Evolutionary conservation across 2,888 invertebrate species (phyloP), one percentile per base, ranked within the genome.

Genomic region (Gastracanthus pulcherrimus): DNA sequence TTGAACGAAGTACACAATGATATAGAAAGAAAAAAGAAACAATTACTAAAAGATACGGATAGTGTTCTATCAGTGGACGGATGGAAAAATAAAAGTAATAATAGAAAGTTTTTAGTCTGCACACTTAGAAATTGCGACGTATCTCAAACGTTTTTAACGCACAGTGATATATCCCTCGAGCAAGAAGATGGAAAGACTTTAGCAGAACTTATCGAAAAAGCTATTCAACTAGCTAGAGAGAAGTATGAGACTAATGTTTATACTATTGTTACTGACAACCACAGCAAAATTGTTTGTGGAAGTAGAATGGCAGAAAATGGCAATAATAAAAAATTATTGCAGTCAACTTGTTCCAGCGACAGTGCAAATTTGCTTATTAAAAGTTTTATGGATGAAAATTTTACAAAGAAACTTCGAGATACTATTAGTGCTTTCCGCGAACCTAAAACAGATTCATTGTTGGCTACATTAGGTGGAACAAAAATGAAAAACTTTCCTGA

Each of bases 1-100:
- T 34, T 62, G 9, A 9, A 70, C 6, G n/a, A 23, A 45, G 4
- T 67, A 2, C 26, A 66, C 38, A n/a, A 36, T 1, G 34, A 64
- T 29, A 58, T 58, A 1, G 9, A 38, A 11, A 62, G 13, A 34
- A 23, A 66, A 31, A 55, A 36, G 55, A 69, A 60, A 60, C 38
- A 3, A 13, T 5, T 72, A n/a, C 19, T 72, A 3, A 29, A 51
- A 55, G 41, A 29, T 31, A 62, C 62, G 2, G 48, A 62, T 23
- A 72, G 78, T 1, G 72, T 79, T 16, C 9, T 79, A 3, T 16
- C 66, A 13, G 26, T 72, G 6, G 66, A 79, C n/a, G 72, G 64
- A 1, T 79, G 78, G 78, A n/a, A n/a, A 23, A 72, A 66, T 60
- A 79, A 23, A 41, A 38, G n/a, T 41, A 6, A 2, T 6, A 51